These are phyloP conservation scores for Pterois miles DNA, from an alignment of 2,797 vertebrate species.

Conservation along the genomic window DNA sequence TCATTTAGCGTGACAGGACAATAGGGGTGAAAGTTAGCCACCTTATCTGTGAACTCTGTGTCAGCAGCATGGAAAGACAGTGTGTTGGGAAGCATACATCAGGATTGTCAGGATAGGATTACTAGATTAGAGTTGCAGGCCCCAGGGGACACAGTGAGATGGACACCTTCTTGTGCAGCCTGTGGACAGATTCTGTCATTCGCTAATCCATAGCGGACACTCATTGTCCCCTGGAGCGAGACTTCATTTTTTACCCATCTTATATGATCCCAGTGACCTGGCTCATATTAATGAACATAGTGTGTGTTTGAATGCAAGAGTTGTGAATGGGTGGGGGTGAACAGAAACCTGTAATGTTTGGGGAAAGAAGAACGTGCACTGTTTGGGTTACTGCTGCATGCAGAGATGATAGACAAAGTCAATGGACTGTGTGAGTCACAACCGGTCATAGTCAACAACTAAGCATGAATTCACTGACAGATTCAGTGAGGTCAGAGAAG, in stretches of 20 bases:
- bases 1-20: conserved; percentile 73
- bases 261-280: conserved; percentile 53
- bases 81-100: conserved; percentile 51
- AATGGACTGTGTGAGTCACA: conserved; percentile 60
- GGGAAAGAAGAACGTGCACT: conserved; percentile 28
- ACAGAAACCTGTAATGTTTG: conserved; percentile 21
- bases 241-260: conserved; percentile 31
- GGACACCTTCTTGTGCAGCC: conserved; percentile 54
- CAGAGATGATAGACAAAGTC: conserved; percentile 65
- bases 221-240: conserved; percentile 53
- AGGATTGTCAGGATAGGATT: conserved; percentile 68
- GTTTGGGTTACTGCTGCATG: conserved; percentile 54
- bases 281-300: conserved; percentile 34
- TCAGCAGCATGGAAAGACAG: conserved; percentile 33
- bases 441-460: conserved; percentile 53
- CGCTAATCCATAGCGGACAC: conserved; percentile 63
- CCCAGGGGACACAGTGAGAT: conserved; percentile 34
- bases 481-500: conserved; percentile 50
- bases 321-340: conserved; percentile 14
- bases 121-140: conserved; percentile 59
- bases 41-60: conserved; percentile 69
- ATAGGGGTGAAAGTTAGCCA: conserved; percentile 73
- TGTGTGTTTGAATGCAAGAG: conserved; percentile 13
- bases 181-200: conserved; percentile 70
- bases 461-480: conserved; percentile 59